These are phyloP conservation scores for Synergus itoensis DNA, from an alignment of 2,888 invertebrate genomes.

Conservation along the genomic window DNA sequence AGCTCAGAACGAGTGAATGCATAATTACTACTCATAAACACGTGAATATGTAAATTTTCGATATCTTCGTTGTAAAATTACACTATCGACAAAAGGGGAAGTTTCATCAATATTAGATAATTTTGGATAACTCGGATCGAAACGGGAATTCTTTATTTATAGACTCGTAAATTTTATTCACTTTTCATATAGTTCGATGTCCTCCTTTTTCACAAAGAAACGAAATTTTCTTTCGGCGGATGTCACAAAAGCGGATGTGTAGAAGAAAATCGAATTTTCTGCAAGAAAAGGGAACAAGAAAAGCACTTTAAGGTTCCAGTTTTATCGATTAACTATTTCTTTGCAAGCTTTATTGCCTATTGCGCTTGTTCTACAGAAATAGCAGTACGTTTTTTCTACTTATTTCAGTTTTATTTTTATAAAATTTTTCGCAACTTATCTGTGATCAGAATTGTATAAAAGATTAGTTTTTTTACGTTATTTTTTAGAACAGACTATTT, in stretches of 20 bases:
- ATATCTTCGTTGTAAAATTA: conserved; percentile 18
- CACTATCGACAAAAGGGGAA: not conserved
- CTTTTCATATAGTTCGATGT: conserved; percentile 2
- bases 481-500: too few relatives aligned
- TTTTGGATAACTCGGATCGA: not conserved
- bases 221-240: conserved; percentile 8
- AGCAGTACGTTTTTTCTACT: not conserved
- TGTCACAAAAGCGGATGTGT: conserved; percentile 31
- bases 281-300: not conserved
- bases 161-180: not conserved
- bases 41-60: conserved; percentile 1
- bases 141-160: not conserved
- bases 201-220: not conserved
- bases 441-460: too few relatives aligned
- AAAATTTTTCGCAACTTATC: too few relatives aligned
- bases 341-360: conserved; percentile 5
- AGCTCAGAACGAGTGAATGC: not conserved
- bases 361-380: not conserved
- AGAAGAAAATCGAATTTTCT: conserved; percentile 19
- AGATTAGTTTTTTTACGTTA: too few relatives aligned
- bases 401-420: not conserved
- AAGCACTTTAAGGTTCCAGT: conserved; percentile 14
- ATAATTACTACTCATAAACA: conserved; percentile 8
- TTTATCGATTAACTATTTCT: conserved; percentile 27
- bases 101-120: not conserved